Conservation (phyloP, 2,797 vertebrate genomes). For the Adrianichthys oophorus region DNA sequence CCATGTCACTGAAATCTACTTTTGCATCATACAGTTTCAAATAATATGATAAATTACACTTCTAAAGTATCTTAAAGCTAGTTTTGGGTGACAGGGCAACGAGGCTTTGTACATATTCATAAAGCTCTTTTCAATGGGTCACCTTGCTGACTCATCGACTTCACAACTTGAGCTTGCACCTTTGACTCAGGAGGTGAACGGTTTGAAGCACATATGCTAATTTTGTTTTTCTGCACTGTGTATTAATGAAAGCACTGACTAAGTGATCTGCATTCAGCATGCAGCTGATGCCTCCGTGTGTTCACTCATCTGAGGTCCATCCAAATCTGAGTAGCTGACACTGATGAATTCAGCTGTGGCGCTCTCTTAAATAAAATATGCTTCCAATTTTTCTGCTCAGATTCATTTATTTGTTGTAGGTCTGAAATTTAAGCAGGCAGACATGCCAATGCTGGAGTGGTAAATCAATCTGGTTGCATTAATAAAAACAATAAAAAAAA, state of each 20-base stretch:
- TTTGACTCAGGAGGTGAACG: slow-evolving; percentile 20
- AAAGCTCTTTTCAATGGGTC: slow-evolving; percentile 32
- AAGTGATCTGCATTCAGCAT: slow-evolving; percentile 21
- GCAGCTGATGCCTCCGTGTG: slow-evolving; percentile 19
- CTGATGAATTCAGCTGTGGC: slow-evolving; percentile 29
- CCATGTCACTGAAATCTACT: slow-evolving; percentile 34
- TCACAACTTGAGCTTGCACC: slow-evolving; percentile 1
- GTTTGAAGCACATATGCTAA: slow-evolving; percentile 25
- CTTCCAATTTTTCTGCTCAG: slow-evolving; percentile 31
- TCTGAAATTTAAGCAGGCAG: slow-evolving; percentile 15
- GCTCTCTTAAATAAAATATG: slow-evolving; percentile 37
- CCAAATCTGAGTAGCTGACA: slow-evolving; percentile 20
- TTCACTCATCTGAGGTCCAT: slow-evolving; percentile 27
- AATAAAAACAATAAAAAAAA: slow-evolving; percentile 9
- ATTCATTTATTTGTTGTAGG: slow-evolving; percentile 29
- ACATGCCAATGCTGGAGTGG: slow-evolving; percentile 11
- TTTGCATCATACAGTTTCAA: slow-evolving; percentile 8
- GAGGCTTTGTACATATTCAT: slow-evolving; percentile 44
- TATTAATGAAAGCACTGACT: slow-evolving; percentile 30
- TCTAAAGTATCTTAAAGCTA: slow-evolving; percentile 38
- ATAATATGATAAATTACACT: slow-evolving; percentile 32
- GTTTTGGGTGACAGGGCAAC: slow-evolving; percentile 28
- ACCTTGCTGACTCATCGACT: slow-evolving; percentile 6
- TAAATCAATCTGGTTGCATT: neutral
- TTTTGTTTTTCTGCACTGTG: slow-evolving; percentile 36